phyloP scores from a whole-genome alignment of 1,140 invertebrate species.

The Oncopodura yosiiana region DNA sequence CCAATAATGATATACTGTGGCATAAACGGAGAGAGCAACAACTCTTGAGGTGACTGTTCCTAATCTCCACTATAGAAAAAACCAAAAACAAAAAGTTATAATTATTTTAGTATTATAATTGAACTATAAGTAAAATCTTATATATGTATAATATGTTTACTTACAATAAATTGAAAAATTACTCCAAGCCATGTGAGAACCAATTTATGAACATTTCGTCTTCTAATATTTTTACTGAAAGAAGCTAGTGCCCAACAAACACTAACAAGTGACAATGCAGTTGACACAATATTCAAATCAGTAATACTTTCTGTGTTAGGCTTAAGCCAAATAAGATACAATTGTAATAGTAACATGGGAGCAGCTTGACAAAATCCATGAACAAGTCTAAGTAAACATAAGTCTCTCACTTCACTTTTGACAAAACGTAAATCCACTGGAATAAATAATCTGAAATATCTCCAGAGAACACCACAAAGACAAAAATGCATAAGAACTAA shows the following conservation, averaged over 20 bases:
- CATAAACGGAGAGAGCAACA: conserved; percentile 71
- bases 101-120: too few relatives aligned
- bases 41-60: conserved; percentile 76
- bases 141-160: too few relatives aligned
- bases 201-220: conserved; percentile 67
- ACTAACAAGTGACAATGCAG: conserved; percentile 66
- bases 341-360: conserved; percentile 72
- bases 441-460: conserved; percentile 76
- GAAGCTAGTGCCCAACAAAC: conserved; percentile 83
- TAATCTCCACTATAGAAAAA: conserved; percentile 49
- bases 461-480: conserved; percentile 75
- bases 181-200: conserved; percentile 81
- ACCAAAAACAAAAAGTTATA: too few relatives aligned
- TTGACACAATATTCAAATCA: conserved; percentile 70
- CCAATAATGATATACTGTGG: conserved; percentile 72
- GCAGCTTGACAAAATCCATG: conserved; percentile 80
- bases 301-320: conserved; percentile 48
- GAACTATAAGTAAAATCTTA: too few relatives aligned
- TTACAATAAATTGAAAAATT: conserved; percentile 70
- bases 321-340: conserved; percentile 54
- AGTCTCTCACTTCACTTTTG: conserved; percentile 67
- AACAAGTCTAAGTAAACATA: conserved; percentile 68
- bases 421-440: conserved; percentile 72
- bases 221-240: conserved; percentile 75
- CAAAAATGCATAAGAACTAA: conserved; percentile 57